A percentile compares a stretch with the other conserved stretches of the same genome.
Evolutionary conservation across 1,140 invertebrate species (phyloP).

Genomic region (Theocolax elegans): DNA sequence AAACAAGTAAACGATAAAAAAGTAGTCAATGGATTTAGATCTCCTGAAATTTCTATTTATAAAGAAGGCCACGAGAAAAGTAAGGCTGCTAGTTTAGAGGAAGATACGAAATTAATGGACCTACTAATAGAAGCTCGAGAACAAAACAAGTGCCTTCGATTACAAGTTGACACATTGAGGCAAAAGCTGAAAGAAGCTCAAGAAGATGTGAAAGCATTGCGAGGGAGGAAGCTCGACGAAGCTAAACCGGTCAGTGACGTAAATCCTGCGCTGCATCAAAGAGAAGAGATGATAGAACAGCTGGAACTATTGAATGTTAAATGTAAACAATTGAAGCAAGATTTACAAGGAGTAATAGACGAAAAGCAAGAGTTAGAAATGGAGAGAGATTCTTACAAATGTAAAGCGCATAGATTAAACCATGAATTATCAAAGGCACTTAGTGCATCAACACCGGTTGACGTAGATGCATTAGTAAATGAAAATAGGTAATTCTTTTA

Average conservation of each 20-base stretch:
- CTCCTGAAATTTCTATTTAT: not conserved
- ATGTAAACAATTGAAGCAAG: slow-evolving; percentile 76
- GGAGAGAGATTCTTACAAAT: slow-evolving; percentile 86
- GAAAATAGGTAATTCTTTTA: slow-evolving; percentile 75
- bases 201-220: slow-evolving; percentile 77
- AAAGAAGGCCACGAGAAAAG: not conserved
- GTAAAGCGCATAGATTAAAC: slow-evolving; percentile 85
- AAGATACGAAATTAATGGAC: slow-evolving; percentile 55
- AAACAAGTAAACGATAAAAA: slow-evolving; percentile 10
- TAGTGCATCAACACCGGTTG: slow-evolving; percentile 73
- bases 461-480: slow-evolving; percentile 82
- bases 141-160: slow-evolving; percentile 74
- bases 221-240: slow-evolving; percentile 56
- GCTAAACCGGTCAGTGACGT: slow-evolving; percentile 49
- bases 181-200: slow-evolving; percentile 79
- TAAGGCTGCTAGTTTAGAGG: slow-evolving; percentile 43
- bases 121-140: slow-evolving; percentile 72
- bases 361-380: slow-evolving; percentile 87
- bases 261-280: slow-evolving; percentile 67
- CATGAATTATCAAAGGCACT: slow-evolving; percentile 82
- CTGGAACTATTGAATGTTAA: slow-evolving; percentile 76
- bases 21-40: slow-evolving; percentile 19
- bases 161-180: slow-evolving; percentile 77
- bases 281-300: slow-evolving; percentile 77
- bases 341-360: slow-evolving; percentile 82